Base-by-base conservation (phyloP, 2,113 vertebrate genomes). In the Cheirogaleus medius region DNA sequence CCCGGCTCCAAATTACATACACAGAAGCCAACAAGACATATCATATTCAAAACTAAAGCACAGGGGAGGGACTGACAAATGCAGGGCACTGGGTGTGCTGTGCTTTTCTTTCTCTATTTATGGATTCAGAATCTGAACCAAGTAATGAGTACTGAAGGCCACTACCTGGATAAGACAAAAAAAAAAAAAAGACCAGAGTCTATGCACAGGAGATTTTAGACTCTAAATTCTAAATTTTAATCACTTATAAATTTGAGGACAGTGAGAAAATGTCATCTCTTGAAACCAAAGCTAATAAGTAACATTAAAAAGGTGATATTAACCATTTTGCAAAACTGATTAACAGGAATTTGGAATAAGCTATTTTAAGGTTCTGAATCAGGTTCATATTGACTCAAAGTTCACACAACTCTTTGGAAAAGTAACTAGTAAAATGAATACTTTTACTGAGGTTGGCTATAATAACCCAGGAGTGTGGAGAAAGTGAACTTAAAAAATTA, bases 71-170 rank as follows among this genome's bases (percentile, higher is more conserved):
- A 20, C 29, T 34, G 47, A 39, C 60, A 27, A 64, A 21, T 1
- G 29, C 8, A 5, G 56, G 9, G 6, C 29, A 52, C 49, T 12
- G 0, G 4, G 15, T 3, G 0, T 0, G 23, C 49, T 56, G 32
- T 66, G 63, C 42, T 42, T 9, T 71, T 44, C 54, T 83, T 60
- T 44, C 81, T 85, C 9, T 9, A 4, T 17, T 29, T 39, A 56
- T 60, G 1, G 5, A 60, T 15, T 71, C 27, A 18, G 95, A 66
- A 20, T 34, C 23, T 8, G 54, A 60, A 39, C 44, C 63, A 44
- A 32, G 27, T 25, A 34, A 7, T 12, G 4, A 56, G 69, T 25
- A 52, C 23, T 5, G 0, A 66, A 37, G 27, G 71, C 85, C 7
- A 4, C 73, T 18, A 8, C 11, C 63, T 44, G 47, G 34, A 15